phyloP scores from a whole-genome alignment of 2,113 vertebrate genomes.

The Symphodus melops region DNA sequence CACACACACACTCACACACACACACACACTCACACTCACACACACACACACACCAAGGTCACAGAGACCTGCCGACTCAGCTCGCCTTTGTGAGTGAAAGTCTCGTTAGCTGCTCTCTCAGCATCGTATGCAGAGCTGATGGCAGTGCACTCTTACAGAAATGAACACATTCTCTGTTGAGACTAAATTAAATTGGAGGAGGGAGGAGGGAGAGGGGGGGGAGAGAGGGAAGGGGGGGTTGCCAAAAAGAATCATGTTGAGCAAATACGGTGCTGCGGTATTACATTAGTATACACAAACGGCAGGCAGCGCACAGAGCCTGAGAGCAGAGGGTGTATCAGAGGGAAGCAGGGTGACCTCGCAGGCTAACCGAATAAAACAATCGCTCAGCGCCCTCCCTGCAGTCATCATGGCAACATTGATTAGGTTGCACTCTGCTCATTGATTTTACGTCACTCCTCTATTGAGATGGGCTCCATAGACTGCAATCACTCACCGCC shows the following conservation, averaged over 20 bases:
- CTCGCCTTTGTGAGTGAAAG: constrained; percentile 28
- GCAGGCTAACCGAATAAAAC: constrained; percentile 40
- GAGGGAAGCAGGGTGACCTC: constrained; percentile 45
- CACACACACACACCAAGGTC: constrained; percentile 55
- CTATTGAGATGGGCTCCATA: constrained; percentile 46
- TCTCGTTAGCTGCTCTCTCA: constrained; percentile 47
- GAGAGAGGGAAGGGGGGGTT: constrained; percentile 26
- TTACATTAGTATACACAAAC: constrained; percentile 15
- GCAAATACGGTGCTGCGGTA: neutral
- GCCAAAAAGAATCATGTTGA: constrained; percentile 16
- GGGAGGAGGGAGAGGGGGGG: constrained; percentile 27
- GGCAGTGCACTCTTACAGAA: constrained; percentile 29
- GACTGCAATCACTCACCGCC: constrained; percentile 46
- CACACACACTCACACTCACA: constrained; percentile 8
- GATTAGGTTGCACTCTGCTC: constrained; percentile 58
- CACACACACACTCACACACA: neutral
- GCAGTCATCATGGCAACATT: constrained; percentile 60
- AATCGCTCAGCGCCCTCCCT: constrained; percentile 18
- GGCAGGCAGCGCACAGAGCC: neutral
- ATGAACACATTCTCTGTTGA: constrained; percentile 34
- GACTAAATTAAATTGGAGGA: constrained; percentile 34
- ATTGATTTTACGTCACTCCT: constrained; percentile 60
- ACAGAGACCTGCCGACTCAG: constrained; percentile 64
- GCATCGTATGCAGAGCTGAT: constrained; percentile 31
- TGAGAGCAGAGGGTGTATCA: neutral